Evolutionary conservation across 2,113 vertebrate species (phyloP), one percentile per base, ranked within the genome.

Genomic region (Salvelinus sp.): DNA sequence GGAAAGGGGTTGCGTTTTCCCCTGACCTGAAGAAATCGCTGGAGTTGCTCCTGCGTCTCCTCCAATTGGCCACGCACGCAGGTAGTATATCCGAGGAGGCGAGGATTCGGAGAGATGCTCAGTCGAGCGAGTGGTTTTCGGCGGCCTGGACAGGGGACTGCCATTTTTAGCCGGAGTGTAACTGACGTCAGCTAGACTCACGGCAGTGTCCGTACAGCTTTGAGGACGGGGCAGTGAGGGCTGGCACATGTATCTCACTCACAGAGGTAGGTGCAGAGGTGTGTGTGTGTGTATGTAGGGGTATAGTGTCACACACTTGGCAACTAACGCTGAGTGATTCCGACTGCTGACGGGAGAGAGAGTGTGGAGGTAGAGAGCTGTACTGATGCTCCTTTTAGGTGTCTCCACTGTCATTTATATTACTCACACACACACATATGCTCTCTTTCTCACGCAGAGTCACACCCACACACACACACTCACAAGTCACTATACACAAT

Each of bases 131-230:
- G 38, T 44, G 38, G 38, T 44, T 44, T 44, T 78, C 69, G 23
- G 9, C 27, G 58, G 78, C 18, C 75, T 70, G 44, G 60, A 75
- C n/a, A 6, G 60, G 22, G 9, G 82, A 72, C 2, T 13, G 58
- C 50, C 72, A 78, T 83, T 85, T 88, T 85, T 79, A 85, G 79
- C 75, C 74, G 50, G 66, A 87, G 77, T 87, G 80, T 82, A 85
- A 76, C 79, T 82, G 70, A 80, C 12, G 72, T 69, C 78, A 57
- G 70, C 73, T 86, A 73, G 16, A 54, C 50, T 54, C 50, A 54
- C 50, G 1, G 50, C 50, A 54, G 50, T 54, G 50, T 54, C 50
- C 16, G 16, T 18, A 54, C 13, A 54, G 9, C 38, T 44, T 2
- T 16, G 50, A 5, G 14, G 16, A 54, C 3, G 3, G 50, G 16